These are phyloP conservation scores for Zaprionus camerounensis DNA, from an alignment of 1,140 invertebrate species.

Conservation along the genomic window DNA sequence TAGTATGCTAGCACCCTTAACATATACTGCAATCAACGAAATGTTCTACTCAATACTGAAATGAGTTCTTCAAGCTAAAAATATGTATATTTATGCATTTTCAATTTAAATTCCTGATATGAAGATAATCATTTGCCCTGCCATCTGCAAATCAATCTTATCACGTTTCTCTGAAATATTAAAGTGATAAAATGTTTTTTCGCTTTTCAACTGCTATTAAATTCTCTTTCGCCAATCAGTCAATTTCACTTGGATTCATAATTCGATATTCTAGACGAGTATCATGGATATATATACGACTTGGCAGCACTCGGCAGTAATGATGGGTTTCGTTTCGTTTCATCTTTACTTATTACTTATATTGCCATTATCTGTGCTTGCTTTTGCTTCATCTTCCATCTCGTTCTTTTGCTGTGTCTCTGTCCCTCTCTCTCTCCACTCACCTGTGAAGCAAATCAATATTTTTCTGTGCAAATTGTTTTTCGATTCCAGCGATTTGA, in stretches of 20 bases:
- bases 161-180: too few relatives aligned
- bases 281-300: neutral
- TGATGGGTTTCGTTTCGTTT: conserved; percentile 7
- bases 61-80: too few relatives aligned
- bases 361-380: conserved; percentile 4
- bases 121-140: too few relatives aligned
- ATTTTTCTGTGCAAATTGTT: conserved; percentile 8
- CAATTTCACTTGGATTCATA: conserved; percentile 1
- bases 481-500: conserved; percentile 21
- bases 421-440: neutral
- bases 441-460: conserved; percentile 5
- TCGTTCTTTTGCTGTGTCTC: neutral
- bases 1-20: too few relatives aligned
- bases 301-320: neutral
- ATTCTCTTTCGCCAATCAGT: neutral
- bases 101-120: too few relatives aligned
- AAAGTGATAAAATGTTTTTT: too few relatives aligned
- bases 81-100: too few relatives aligned
- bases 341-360: conserved; percentile 10
- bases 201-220: conserved; percentile 1
- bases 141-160: too few relatives aligned
- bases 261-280: neutral
- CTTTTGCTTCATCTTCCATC: neutral
- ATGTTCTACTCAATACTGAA: too few relatives aligned
- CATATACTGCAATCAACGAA: too few relatives aligned